Evolutionary conservation across 1,140 invertebrate species (phyloP).

Genomic region (Drosophila grimshawi): DNA sequence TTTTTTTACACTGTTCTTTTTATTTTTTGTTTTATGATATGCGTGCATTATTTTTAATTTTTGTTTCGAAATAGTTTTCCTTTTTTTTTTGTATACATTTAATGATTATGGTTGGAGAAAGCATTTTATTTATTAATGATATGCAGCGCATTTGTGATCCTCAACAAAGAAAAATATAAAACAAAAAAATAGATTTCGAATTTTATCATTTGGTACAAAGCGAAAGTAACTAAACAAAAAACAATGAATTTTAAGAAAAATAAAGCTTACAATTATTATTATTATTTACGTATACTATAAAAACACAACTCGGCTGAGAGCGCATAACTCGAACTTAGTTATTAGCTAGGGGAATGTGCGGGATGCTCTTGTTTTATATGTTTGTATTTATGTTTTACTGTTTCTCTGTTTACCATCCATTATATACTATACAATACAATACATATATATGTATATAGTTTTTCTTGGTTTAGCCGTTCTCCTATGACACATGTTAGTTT

Average conservation of each 20-base stretch:
- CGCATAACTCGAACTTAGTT: conserved; percentile 12
- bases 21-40: conserved; percentile 53
- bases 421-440: conserved; percentile 1
- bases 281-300: conserved; percentile 1
- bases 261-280: conserved; percentile 27
- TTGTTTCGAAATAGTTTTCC: conserved; percentile 62
- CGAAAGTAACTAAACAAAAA: conserved; percentile 33
- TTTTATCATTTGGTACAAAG: conserved; percentile 64
- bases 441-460: conserved; percentile 7
- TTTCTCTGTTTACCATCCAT: not conserved
- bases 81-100: conserved; percentile 10
- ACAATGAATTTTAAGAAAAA: conserved; percentile 23
- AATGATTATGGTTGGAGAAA: conserved; percentile 21
- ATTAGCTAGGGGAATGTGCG: conserved; percentile 49
- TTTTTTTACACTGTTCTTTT: conserved; percentile 55
- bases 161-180: conserved; percentile 1
- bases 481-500: conserved; percentile 57
- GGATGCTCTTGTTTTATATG: conserved; percentile 4
- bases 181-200: not conserved
- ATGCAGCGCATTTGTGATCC: conserved; percentile 55
- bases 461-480: conserved; percentile 23
- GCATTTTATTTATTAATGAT: conserved; percentile 53
- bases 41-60: conserved; percentile 73
- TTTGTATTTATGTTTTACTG: not conserved
- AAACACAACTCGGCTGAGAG: conserved; percentile 33